These are phyloP conservation scores for Microchirus variegatus DNA, from an alignment of 2,797 vertebrate genomes.

Conservation along the genomic window DNA sequence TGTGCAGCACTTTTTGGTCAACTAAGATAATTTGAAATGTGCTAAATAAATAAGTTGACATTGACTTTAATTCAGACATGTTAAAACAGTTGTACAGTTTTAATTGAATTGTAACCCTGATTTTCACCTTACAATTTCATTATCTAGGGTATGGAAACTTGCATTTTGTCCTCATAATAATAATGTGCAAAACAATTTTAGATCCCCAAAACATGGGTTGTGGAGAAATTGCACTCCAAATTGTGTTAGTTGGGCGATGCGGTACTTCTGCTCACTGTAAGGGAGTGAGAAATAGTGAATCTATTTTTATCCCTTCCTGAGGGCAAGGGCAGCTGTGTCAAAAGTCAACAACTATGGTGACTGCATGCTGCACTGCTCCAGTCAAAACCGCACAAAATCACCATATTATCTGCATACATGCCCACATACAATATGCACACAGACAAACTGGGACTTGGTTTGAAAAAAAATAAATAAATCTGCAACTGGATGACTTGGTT, in stretches of 20 bases:
- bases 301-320: conserved; percentile 78
- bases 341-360: conserved; percentile 75
- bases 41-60: too few species aligned
- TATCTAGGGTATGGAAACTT: not conserved
- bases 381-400: conserved; percentile 41
- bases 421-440: not conserved
- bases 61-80: too few species aligned
- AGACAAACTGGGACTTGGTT: not conserved
- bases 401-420: not conserved
- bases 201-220: not conserved
- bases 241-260: conserved; percentile 32
- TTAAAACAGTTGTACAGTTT: not conserved
- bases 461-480: not conserved
- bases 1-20: too few species aligned
- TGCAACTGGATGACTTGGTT: not conserved
- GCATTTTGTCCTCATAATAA: not conserved
- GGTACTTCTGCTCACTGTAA: conserved; percentile 52
- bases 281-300: conserved; percentile 52
- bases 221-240: conserved; percentile 25
- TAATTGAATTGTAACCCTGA: not conserved
- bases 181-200: not conserved
- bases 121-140: not conserved
- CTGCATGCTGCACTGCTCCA: conserved; percentile 56
- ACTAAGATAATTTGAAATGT: too few species aligned
- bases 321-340: conserved; percentile 78